These are phyloP conservation scores for Oceanodroma leucorhoa DNA, from an alignment of 2,797 vertebrate species.

Conservation along the genomic window DNA sequence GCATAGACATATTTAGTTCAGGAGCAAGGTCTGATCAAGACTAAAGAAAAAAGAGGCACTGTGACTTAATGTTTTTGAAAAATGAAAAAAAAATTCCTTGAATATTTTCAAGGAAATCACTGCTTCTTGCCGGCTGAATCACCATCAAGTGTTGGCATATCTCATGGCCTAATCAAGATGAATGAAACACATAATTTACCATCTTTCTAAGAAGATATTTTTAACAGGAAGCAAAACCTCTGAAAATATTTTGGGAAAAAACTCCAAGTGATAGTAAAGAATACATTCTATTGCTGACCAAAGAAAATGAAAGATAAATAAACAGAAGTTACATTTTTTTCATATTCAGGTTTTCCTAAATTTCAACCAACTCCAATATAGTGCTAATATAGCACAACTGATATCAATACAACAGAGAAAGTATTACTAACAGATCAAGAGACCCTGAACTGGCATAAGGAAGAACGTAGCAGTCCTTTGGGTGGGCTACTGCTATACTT, in stretches of 20 bases:
- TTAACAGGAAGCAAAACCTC: background rate
- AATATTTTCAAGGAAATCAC: background rate
- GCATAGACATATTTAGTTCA: background rate
- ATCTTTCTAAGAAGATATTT: background rate
- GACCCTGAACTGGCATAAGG: background rate
- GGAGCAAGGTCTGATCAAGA: background rate
- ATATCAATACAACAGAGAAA: background rate
- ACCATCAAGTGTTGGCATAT: background rate
- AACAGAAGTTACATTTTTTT: background rate
- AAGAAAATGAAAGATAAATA: background rate
- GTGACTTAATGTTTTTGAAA: background rate
- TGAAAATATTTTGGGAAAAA: background rate
- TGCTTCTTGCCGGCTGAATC: background rate
- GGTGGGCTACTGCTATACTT: background rate
- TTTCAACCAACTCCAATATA: background rate
- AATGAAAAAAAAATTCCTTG: background rate
- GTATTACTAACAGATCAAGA: background rate
- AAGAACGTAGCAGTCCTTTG: background rate
- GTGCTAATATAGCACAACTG: background rate
- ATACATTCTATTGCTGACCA: background rate
- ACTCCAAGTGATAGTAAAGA: background rate
- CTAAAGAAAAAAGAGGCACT: background rate
- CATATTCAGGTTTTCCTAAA: background rate
- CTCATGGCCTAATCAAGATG: background rate
- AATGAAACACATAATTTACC: background rate